These are phyloP conservation scores for Sebastes umbrosus DNA, from an alignment of 2,797 vertebrate species.

Conservation along the genomic window DNA sequence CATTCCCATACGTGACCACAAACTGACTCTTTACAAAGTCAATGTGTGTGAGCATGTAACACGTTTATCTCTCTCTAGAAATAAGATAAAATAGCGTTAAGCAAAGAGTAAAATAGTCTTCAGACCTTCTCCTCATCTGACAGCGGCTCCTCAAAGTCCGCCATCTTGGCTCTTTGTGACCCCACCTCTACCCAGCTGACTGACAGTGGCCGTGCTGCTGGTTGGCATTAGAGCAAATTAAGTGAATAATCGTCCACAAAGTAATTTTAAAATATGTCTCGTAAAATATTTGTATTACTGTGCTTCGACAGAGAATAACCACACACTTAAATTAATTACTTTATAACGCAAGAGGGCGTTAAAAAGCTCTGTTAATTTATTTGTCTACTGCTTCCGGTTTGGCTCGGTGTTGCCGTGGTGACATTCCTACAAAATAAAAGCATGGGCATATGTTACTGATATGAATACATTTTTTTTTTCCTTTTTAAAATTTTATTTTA, in stretches of 20 bases:
- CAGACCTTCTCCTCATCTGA: constrained; percentile 96
- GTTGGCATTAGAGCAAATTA: not conserved
- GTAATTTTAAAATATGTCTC: not conserved
- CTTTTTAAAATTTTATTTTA: too few species aligned
- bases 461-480: not conserved
- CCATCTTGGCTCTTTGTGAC: constrained; percentile 92
- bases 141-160: constrained; percentile 93
- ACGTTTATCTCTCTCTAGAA: accelerated
- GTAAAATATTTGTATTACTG: not conserved
- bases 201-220: constrained; percentile 39
- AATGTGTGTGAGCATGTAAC: not conserved
- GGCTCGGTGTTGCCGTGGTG: not conserved
- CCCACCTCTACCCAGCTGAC: constrained; percentile 79
- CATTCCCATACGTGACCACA: not conserved
- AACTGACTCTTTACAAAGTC: not conserved
- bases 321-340: not conserved
- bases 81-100: not conserved
- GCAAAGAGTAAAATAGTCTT: constrained; percentile 20
- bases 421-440: constrained; percentile 54
- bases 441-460: accelerated
- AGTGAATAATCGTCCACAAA: not conserved
- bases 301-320: not conserved
- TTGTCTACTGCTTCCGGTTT: constrained; percentile 16
- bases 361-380: not conserved
- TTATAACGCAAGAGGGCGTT: constrained; percentile 14